Base-by-base conservation (phyloP, 1,140 invertebrate species). In the Orchestia grillus region DNA sequence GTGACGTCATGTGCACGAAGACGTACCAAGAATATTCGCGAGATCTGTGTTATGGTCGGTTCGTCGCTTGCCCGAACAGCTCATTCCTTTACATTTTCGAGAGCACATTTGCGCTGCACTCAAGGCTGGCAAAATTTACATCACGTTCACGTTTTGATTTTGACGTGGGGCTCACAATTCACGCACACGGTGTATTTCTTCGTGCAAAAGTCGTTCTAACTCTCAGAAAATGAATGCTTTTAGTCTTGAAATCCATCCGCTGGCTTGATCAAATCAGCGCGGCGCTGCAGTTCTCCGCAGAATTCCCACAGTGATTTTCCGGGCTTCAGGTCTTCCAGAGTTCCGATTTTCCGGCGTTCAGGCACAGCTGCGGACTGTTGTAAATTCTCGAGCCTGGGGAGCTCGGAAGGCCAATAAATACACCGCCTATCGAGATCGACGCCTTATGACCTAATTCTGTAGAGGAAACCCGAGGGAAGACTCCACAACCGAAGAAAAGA, bases 311-410 rank as follows among this genome's bases (percentile, higher is more conserved):
- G 88, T 44, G 43, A 90, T 90, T 90, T 90, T 90, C 88, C 88
- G 88, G 88, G 28, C 88, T 44, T 90, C 41, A 90, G 88, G 88
- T 90, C 88, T 90, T 90, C 88, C 41, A 44, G 88, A 41, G 88
- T 90, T 90, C 88, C 88, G 88, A 90, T 90, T 90, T 90, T 90
- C 88, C 88, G 43, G 88, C 88, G 88, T 90, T 90, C 88, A 90
- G 88, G 88, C 88, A 90, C 88, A 90, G 88, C 88, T 90, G 88
- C 88, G 41, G 88, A 90, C 88, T 41, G 88, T 44, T 90, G 88
- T 90, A 90, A 90, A 90, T 90, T 90, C 43, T 44, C n/a, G 88
- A 36, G 23, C 88, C n/a, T 42, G 23, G 88, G 43, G 88, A 90
- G 88, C 43, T 44, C 28, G 62, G 88, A 28, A 42, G 41, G n/a